A percentile compares a stretch with the other conserved stretches of the same genome.
Conservation (phyloP, 2,113 vertebrate genomes). For the Psittacula cyanocephala region DNA sequence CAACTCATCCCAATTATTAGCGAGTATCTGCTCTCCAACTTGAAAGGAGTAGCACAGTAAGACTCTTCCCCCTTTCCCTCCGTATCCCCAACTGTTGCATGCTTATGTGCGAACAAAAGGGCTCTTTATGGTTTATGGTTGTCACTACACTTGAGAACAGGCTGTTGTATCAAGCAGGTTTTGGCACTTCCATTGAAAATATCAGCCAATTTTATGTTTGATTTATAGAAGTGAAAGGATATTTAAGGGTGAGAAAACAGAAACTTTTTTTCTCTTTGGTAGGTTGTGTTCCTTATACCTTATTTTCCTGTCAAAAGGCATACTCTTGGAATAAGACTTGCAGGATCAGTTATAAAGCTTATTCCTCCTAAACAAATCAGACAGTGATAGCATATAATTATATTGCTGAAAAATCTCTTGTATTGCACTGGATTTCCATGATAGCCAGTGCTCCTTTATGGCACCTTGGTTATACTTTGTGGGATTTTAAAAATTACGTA, state of each 20-base stretch:
- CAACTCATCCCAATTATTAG: constrained; percentile 91
- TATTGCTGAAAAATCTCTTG: neutral
- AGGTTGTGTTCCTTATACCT: neutral
- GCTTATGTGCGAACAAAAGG: neutral
- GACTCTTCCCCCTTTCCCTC: neutral
- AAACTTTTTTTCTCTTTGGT: neutral
- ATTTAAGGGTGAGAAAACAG: neutral
- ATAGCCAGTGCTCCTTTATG: neutral
- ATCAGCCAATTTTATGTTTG: neutral
- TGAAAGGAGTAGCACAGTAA: constrained; percentile 89
- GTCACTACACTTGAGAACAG: neutral
- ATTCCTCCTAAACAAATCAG: neutral
- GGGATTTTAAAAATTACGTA: neutral
- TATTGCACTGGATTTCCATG: neutral
- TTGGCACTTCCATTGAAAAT: neutral
- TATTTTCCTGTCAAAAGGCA: neutral
- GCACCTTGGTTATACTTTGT: neutral
- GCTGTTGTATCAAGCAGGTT: neutral
- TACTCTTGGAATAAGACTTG: neutral
- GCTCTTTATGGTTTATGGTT: neutral
- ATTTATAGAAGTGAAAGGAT: neutral
- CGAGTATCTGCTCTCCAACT: constrained; percentile 92
- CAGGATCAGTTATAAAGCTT: neutral
- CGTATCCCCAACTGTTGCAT: neutral
- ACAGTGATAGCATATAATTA: neutral